Evolutionary conservation across 2,797 vertebrate genomes (phyloP).

Genomic region (Sylvilagus floridanus): DNA sequence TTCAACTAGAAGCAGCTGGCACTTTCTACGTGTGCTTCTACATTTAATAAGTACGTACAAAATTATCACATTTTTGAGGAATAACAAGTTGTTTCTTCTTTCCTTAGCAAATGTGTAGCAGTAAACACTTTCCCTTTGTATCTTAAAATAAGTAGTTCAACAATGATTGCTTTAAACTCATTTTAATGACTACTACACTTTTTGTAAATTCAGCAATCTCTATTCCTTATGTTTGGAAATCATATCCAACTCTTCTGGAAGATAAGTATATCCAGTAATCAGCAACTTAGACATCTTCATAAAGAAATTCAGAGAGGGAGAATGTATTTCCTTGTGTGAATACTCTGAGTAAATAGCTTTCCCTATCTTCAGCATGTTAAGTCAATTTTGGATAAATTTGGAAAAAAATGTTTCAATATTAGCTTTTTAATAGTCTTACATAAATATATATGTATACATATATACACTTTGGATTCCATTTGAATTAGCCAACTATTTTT

Average conservation of each 20-base stretch:
- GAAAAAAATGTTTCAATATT: neutral
- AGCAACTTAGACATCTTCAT: neutral
- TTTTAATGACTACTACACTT: neutral
- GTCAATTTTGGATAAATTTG: neutral
- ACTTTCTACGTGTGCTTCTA: neutral
- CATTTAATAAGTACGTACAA: neutral
- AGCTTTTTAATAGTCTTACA: neutral
- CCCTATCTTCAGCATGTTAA: neutral
- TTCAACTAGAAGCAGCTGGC: neutral
- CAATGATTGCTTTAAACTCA: neutral
- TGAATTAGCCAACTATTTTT: neutral
- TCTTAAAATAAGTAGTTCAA: neutral
- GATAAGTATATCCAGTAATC: neutral
- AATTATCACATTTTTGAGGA: neutral
- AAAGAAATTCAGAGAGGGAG: neutral
- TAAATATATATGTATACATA: neutral
- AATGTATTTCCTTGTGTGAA: neutral
- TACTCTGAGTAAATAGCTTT: neutral
- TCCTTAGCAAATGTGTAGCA: neutral
- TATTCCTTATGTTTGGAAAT: neutral
- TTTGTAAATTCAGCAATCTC: neutral
- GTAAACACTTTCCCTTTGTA: neutral
- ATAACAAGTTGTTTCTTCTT: neutral
- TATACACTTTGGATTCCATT: neutral
- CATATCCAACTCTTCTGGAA: neutral